Evolutionary conservation across 2,888 invertebrate species (phyloP).

Genomic region (Cantharis nigra): DNA sequence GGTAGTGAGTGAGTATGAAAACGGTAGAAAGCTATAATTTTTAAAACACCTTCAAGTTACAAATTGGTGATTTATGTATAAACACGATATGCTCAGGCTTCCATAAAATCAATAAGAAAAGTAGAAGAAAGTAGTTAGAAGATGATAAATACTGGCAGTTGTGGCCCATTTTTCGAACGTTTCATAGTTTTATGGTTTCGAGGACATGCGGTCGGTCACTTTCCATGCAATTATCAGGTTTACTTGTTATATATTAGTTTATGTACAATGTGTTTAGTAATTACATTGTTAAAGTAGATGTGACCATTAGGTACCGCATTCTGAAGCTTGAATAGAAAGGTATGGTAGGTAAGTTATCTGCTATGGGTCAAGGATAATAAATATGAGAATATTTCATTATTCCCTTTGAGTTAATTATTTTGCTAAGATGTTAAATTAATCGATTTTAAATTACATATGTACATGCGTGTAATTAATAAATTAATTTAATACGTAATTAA

Average conservation of each 20-base stretch:
- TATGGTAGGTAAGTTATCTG: background rate
- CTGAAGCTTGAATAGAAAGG: background rate
- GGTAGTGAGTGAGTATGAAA: background rate
- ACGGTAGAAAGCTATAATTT: background rate
- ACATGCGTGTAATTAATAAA: background rate
- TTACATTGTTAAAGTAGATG: slow-evolving; percentile 6
- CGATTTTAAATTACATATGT: background rate
- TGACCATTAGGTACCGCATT: background rate
- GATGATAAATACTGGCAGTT: slow-evolving; percentile 20
- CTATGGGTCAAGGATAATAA: slow-evolving; percentile 12
- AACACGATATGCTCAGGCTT: background rate
- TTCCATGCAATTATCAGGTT: slow-evolving; percentile 28
- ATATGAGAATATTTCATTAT: background rate
- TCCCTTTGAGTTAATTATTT: background rate
- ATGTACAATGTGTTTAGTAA: background rate
- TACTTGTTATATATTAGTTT: slow-evolving; percentile 10
- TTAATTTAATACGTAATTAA: background rate
- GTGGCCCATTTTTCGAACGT: slow-evolving; percentile 16
- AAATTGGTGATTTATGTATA: background rate
- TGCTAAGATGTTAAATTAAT: background rate
- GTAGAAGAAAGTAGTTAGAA: slow-evolving; percentile 26
- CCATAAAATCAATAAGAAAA: background rate
- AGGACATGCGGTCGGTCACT: slow-evolving; percentile 29
- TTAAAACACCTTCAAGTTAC: background rate
- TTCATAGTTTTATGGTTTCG: slow-evolving; percentile 18